Evolutionary conservation across 2,113 vertebrate species (phyloP), one percentile per base, ranked within the genome.

Genomic region (Rattus norvegicus): DNA sequence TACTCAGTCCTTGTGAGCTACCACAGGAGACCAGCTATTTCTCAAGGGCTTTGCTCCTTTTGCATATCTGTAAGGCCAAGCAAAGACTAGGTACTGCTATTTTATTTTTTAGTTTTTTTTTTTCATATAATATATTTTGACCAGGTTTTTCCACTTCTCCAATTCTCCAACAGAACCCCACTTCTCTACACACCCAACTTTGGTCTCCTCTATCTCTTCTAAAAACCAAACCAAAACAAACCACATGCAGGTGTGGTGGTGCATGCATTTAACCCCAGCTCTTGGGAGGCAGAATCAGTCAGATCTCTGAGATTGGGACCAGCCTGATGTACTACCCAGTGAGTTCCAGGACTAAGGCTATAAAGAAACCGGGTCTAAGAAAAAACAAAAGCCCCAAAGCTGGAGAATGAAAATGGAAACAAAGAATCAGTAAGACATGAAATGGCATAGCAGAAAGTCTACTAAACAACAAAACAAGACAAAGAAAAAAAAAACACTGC

Each of bases 11-110:
- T 2, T 43, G 28, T 61, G 61, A 94, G 16, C 24, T 69, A 20
- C 5, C 14, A 20, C 70, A 52, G 33, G 87, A 69, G 39, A 49
- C 26, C 14, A 75, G 36, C 28, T 92, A 30, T 76, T 85, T 89
- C 92, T 81, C 75, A 89, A 52, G 88, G 67, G 59, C 10, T 69
- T 90, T 83, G n/a, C 26, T 90, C 47, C n/a, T 72, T 88, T 88
- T 87, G 7, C 36, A 87, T 90, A 84, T 91, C 16, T 89, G 7
- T 76, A 70, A 76, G 3, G 80, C 17, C 19, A 75, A 95, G 84
- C 26, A 92, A 83, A 72, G 67, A 77, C 70, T 59, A 83, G 8
- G 39, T 83, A 39, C 56, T 61, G 8, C 12, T 61, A 13, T 61
- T 26, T 83, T 61, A 59, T n/a, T 81, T 56, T 13, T 43, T 43